Base-by-base conservation (phyloP, 2,797 vertebrate species). In the Gallinago nigripennis region DNA sequence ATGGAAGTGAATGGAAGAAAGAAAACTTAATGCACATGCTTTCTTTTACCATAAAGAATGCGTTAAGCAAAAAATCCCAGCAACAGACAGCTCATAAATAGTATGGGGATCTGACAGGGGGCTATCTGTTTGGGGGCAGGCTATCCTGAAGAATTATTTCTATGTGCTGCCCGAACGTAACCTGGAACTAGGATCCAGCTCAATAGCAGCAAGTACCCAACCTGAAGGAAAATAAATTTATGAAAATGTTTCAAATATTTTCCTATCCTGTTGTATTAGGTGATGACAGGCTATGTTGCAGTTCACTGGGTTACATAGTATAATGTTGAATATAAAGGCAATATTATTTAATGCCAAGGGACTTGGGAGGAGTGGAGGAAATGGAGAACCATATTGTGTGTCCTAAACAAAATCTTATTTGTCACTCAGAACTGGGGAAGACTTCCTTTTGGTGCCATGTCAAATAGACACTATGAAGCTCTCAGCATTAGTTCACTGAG, bases 261-360 rank as follows among this genome's bases (percentile, higher is more conserved):
- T 88, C 86, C 41, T 39, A 82, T 83, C 48, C 69, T 65, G 50
- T 94, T 94, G 45, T 71, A 84, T 95, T 95, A 97, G 56, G 25
- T 70, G 89, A 76, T 96, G 88, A 95, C 68, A 95, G 41, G 60
- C 80, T 96, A 48, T 88, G 51, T 78, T 95, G 81, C 91, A 77
- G 75, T 95, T 97, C 96, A 82, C 70, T 93, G 82, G 60, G 56
- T 96, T 96, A 86, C 54, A 61, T 35, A 89, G 73, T 91, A 85
- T 78, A 65, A 51, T 60, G 53, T 58, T 86, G 48, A 96, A 85
- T 75, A 93, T 83, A 90, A 95, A 53, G 58, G 33, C 39, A 95
- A 27, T 73, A 84, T 79, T 83, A 58, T 89, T 90, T 96, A 96
- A 95, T 71, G 45, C 58, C 88, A 70, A 66, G 41, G 91, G 86